Evolutionary conservation across 2,888 invertebrate species (phyloP).

Genomic region (Diploptera punctata): DNA sequence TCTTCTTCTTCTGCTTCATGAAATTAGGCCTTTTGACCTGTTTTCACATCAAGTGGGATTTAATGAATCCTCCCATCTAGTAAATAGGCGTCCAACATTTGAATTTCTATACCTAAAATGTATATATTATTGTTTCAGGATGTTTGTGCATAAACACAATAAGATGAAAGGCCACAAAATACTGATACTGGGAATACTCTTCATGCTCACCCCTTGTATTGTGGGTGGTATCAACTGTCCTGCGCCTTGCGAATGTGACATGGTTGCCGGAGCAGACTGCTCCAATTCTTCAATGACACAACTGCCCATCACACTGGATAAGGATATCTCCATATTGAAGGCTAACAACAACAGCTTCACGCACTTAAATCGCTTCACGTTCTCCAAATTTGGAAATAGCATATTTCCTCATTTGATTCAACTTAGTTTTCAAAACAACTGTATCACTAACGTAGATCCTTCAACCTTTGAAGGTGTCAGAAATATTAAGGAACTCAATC

Average conservation of each 20-base stretch:
- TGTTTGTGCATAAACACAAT: too few relatives aligned
- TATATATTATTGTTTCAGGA: too few relatives aligned
- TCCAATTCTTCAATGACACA: background rate
- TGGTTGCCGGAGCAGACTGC: background rate
- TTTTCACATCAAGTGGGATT: too few relatives aligned
- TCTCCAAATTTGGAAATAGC: background rate
- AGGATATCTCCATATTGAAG: background rate
- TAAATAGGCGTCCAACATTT: too few relatives aligned
- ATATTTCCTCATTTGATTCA: background rate
- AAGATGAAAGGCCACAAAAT: background rate
- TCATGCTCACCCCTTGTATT: background rate
- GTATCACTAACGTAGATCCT: background rate
- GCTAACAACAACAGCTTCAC: background rate
- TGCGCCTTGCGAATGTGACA: background rate
- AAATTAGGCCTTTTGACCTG: too few relatives aligned
- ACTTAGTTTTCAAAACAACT: background rate
- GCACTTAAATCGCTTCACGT: background rate
- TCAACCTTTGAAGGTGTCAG: background rate
- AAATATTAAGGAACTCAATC: background rate
- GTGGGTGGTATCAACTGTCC: background rate
- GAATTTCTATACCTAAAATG: too few relatives aligned
- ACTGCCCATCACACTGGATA: background rate
- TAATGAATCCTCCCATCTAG: too few relatives aligned
- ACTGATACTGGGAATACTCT: background rate
- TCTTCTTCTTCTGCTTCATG: too few relatives aligned